phyloP scores from a whole-genome alignment of 2,113 vertebrate genomes.

The Sturnira hondurensis region DNA sequence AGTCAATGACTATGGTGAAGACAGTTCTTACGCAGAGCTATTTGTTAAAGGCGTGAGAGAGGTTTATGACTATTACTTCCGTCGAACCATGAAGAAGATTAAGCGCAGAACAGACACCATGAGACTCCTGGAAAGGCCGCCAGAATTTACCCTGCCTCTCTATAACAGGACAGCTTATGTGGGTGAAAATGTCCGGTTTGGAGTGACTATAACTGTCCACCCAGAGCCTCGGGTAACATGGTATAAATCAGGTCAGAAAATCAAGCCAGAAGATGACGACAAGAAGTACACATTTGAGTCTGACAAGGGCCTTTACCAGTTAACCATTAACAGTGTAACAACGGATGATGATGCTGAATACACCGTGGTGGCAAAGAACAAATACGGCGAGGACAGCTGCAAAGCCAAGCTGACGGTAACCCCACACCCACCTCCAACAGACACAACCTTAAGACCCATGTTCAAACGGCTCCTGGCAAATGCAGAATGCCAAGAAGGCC shows the following conservation, averaged over 20 bases:
- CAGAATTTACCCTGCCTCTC: constrained; percentile 97
- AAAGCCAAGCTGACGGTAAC: constrained; percentile 93
- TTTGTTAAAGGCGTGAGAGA: constrained; percentile 93
- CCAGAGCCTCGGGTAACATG: constrained; percentile 96
- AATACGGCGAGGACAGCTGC: constrained; percentile 95
- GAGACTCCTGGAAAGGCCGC: constrained; percentile 94
- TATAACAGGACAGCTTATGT: constrained; percentile 92
- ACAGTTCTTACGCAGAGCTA: constrained; percentile 94
- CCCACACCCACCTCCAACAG: constrained; percentile 91
- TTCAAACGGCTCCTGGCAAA: constrained; percentile 98
- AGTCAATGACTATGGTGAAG: constrained; percentile 96
- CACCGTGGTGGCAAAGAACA: constrained; percentile 92
- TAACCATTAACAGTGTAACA: constrained; percentile 89
- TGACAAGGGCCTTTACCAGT: constrained; percentile 96
- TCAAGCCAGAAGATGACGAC: constrained; percentile 92
- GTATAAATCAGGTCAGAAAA: constrained; percentile 97
- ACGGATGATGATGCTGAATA: constrained; percentile 94
- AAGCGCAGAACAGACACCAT: constrained; percentile 94
- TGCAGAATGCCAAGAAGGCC: constrained; percentile 94
- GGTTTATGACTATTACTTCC: constrained; percentile 90
- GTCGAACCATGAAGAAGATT: constrained; percentile 90
- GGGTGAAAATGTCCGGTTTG: constrained; percentile 92
- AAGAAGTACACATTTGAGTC: constrained; percentile 94
- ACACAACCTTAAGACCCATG: constrained; percentile 95
- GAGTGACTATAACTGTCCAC: constrained; percentile 97